A percentile compares a stretch with the other conserved stretches of the same genome.
These are phyloP conservation scores for Limnephilus auricula DNA, from an alignment of 2,888 invertebrate genomes.

Conservation along the genomic window DNA sequence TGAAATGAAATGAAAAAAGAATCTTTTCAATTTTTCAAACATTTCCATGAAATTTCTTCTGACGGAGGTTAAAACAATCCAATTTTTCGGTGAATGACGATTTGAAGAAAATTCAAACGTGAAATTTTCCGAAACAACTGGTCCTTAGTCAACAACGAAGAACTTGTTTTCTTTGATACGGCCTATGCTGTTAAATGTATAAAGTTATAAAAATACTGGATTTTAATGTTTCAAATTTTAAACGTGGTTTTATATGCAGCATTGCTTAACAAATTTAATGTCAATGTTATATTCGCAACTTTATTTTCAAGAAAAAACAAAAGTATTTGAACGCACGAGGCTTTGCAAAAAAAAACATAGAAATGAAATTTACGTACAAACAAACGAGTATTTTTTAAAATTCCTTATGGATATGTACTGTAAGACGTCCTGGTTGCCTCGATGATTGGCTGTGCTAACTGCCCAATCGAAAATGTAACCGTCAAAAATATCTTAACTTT, in stretches of 20 bases:
- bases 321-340: neutral
- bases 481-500: no score
- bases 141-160: neutral
- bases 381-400: neutral
- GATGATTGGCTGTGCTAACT: neutral
- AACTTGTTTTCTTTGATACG: neutral
- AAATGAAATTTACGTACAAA: constrained; percentile 2
- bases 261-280: constrained; percentile 25
- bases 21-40: no score
- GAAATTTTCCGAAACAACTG: no score
- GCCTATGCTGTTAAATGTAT: neutral
- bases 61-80: no score
- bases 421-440: neutral
- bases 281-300: neutral
- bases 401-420: neutral
- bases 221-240: neutral
- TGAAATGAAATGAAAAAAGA: no score
- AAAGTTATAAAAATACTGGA: neutral
- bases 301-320: neutral
- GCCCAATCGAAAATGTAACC: no score
- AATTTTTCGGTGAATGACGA: no score
- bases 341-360: neutral
- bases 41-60: no score
- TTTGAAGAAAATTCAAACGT: no score
- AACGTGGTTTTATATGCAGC: neutral